Percentiles rank a stretch among this genome's conserved stretches.
These are phyloP conservation scores for Lasioglossum oenotherae DNA, from an alignment of 2,888 invertebrate species.

Conservation along the genomic window DNA sequence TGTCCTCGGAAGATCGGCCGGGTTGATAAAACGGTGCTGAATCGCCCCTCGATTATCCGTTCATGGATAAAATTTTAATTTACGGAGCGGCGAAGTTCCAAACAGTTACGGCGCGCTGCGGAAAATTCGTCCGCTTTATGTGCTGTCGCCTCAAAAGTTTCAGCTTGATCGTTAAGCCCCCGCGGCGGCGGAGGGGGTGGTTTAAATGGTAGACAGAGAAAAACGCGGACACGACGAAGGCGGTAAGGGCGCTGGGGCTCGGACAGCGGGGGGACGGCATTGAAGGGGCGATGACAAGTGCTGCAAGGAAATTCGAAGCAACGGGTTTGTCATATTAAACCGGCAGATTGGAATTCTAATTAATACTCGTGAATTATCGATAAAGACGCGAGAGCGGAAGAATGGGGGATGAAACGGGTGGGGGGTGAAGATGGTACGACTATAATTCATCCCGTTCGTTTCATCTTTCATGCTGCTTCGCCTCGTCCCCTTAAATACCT, in stretches of 20 bases:
- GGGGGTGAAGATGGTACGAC: conserved; percentile 36
- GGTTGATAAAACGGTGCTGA: conserved; percentile 62
- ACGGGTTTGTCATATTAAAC: conserved; percentile 68
- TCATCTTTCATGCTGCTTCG: conserved; percentile 52
- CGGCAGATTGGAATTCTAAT: conserved; percentile 79
- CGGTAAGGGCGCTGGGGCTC: neutral
- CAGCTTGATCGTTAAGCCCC: conserved; percentile 70
- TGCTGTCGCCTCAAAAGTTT: conserved; percentile 68
- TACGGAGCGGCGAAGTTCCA: conserved; percentile 65
- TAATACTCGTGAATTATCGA: conserved; percentile 77
- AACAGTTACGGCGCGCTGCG: conserved; percentile 60
- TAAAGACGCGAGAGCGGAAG: conserved; percentile 48
- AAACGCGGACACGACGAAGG: conserved; percentile 4
- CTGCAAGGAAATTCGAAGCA: conserved; percentile 39
- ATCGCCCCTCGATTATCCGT: conserved; percentile 70
- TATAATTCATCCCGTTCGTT: conserved; percentile 61
- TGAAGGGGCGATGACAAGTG: conserved; percentile 34
- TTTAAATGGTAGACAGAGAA: conserved; percentile 16
- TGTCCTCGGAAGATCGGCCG: conserved; percentile 23
- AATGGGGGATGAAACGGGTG: neutral
- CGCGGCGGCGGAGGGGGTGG: conserved; percentile 45
- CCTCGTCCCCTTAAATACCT: conserved; percentile 50
- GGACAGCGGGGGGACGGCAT: neutral
- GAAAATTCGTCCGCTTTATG: conserved; percentile 67
- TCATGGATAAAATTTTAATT: conserved; percentile 74